Conservation (phyloP, 2,113 vertebrate genomes). For the Isichthys henryi region DNA sequence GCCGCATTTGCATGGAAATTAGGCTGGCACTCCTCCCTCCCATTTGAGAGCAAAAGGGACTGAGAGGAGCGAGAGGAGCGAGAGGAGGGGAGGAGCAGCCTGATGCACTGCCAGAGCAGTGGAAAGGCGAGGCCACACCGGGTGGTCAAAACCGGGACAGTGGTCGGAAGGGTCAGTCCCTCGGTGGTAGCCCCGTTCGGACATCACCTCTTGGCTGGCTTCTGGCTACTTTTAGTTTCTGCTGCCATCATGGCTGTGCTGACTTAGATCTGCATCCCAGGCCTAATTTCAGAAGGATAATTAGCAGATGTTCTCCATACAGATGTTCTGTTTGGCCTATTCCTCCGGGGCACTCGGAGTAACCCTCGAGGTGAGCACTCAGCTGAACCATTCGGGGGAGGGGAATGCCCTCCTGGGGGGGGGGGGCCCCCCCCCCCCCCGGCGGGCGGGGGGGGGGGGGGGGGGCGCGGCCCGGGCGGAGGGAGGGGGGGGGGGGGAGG, state of each 20-base stretch:
- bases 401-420: slow-evolving; percentile 43
- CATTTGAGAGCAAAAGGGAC: slow-evolving; percentile 20
- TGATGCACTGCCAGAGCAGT: slow-evolving; percentile 47
- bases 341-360: slow-evolving; percentile 20
- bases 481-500: too few species aligned
- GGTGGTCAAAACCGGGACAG: not conserved
- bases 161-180: not conserved
- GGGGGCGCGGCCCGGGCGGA: too few species aligned
- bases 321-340: slow-evolving; percentile 35
- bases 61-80: not conserved
- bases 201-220: not conserved
- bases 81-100: slow-evolving; percentile 11
- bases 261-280: slow-evolving; percentile 45
- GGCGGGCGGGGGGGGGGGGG: too few species aligned
- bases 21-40: slow-evolving; percentile 59
- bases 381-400: slow-evolving; percentile 26
- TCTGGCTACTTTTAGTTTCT: not conserved
- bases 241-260: slow-evolving; percentile 44
- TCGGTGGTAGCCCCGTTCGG: not conserved
- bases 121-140: not conserved
- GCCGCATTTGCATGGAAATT: slow-evolving; percentile 74
- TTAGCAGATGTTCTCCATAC: slow-evolving; percentile 56
- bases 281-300: slow-evolving; percentile 51
- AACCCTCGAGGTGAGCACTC: not conserved
- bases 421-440: too few species aligned